phyloP scores from a whole-genome alignment of 2,113 vertebrate genomes.

The Otolemur garnettii region DNA sequence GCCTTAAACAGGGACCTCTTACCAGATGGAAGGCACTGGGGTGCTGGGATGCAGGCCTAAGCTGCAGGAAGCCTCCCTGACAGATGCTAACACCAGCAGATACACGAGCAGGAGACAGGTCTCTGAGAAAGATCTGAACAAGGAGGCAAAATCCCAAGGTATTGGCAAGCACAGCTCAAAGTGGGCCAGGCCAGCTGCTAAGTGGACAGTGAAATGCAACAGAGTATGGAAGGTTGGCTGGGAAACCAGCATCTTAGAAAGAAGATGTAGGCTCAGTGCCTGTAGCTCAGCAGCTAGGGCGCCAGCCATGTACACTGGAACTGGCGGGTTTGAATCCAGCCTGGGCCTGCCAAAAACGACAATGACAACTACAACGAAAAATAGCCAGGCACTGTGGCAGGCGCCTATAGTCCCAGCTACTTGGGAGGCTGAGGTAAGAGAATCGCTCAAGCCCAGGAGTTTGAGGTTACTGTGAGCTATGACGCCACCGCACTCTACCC shows the following conservation, averaged over 20 bases:
- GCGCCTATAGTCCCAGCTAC: too few relatives aligned
- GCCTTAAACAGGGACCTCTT: not conserved
- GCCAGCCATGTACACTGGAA: too few relatives aligned
- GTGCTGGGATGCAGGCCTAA: not conserved
- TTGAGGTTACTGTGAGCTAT: too few relatives aligned
- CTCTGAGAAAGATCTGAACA: not conserved
- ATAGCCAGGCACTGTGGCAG: too few relatives aligned
- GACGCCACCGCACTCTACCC: too few relatives aligned
- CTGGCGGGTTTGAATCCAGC: too few relatives aligned
- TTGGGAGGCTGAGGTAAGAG: too few relatives aligned
- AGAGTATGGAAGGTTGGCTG: not conserved
- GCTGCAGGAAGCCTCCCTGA: not conserved
- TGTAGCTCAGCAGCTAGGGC: too few relatives aligned
- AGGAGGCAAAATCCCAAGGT: not conserved
- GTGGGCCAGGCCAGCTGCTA: not conserved
- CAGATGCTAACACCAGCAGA: not conserved
- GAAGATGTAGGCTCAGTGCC: not conserved
- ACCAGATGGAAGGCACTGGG: not conserved
- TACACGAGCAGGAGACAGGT: not conserved
- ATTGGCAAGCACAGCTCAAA: not conserved
- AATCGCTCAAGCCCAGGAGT: too few relatives aligned
- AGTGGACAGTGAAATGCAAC: not conserved
- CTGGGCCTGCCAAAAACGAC: too few relatives aligned
- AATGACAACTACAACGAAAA: too few relatives aligned
- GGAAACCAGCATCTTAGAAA: not conserved